Base-by-base conservation (phyloP, 2,113 vertebrate genomes). In the Heterotis niloticus region DNA sequence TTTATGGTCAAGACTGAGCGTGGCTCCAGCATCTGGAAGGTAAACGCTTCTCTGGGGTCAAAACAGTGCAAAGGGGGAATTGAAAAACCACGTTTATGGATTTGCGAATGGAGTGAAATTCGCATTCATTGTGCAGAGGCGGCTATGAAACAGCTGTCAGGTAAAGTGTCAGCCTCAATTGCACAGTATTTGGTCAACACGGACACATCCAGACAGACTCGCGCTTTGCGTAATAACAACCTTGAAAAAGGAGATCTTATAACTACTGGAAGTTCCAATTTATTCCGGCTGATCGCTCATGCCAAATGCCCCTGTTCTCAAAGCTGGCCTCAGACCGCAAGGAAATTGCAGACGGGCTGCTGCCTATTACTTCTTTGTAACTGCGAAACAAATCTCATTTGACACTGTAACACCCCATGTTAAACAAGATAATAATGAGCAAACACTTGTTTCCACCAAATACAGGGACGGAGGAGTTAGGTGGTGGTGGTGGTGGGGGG, bases 351-450 rank as follows among this genome's bases (percentile, higher is more conserved):
- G 80, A 82, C 78, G 85, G 87, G 85, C 24, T 60, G 81, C 80
- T 14, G 77, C 86, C 88, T 89, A 90, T 91, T 89, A 91, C 87
- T 84, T 87, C 82, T 84, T 16, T 79, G 79, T 86, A 86, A 86
- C 85, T 85, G 88, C 84, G 88, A 87, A 86, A 88, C 86, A 90
- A 89, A 90, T 87, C 84, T 90, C 81, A 87, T 88, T 85, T 86
- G 88, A 87, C 87, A 86, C 82, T 78, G 79, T 84, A 83, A 86
- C 86, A 85, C 81, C 85, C 79, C 81, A 81, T 81, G 87, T 86
- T 81, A 82, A 88, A 83, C 71, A 75, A 85, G 84, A 77, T 79
- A 86, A 85, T 87, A 89, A 91, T 89, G 83, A 90, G 85, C 80
- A 79, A 79, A 83, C 82, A 81, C 77, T 87, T 23, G 34, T 78